A percentile compares a stretch with the other conserved stretches of the same genome.
phyloP scores from a whole-genome alignment of 2,888 invertebrate species.

The Spicauda simplicius region DNA sequence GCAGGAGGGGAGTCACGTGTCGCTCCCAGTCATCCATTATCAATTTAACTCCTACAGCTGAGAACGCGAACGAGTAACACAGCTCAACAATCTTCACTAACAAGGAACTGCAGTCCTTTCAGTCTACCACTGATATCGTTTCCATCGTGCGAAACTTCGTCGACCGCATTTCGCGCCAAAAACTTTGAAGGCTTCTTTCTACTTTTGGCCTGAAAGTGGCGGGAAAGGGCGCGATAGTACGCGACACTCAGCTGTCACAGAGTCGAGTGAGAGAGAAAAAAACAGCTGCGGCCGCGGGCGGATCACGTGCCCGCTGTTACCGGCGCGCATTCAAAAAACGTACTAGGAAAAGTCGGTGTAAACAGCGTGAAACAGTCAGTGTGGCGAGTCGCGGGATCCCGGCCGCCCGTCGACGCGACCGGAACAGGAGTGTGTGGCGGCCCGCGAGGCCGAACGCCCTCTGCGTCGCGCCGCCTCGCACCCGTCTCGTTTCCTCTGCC shows the following conservation, averaged over 20 bases:
- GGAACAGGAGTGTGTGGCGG: constrained; percentile 83
- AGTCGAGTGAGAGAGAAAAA: constrained; percentile 78
- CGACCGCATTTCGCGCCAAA: constrained; percentile 78
- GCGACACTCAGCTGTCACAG: constrained; percentile 75
- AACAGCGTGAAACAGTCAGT: constrained; percentile 72
- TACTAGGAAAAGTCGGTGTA: constrained; percentile 74
- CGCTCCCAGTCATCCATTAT: constrained; percentile 86
- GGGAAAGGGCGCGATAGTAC: constrained; percentile 75
- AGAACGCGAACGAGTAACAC: constrained; percentile 61
- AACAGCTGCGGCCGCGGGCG: constrained; percentile 74
- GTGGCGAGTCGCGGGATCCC: constrained; percentile 79
- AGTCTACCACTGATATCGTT: constrained; percentile 54
- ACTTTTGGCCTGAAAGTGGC: constrained; percentile 66
- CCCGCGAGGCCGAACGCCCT: constrained; percentile 81
- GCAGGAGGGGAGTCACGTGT: constrained; percentile 84
- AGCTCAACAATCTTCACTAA: constrained; percentile 67
- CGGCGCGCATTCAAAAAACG: constrained; percentile 79
- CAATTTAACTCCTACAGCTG: constrained; percentile 41
- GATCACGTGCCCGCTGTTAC: constrained; percentile 80
- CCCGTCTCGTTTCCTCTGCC: constrained; percentile 64
- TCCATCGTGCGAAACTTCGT: constrained; percentile 28
- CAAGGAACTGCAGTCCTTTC: constrained; percentile 58
- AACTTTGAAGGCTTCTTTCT: constrained; percentile 58
- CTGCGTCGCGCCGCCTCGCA: constrained; percentile 85
- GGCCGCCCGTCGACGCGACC: constrained; percentile 84